These are phyloP conservation scores for Heliopora coerulea DNA, from an alignment of 92 coral and sea anemone species.

Conservation along the genomic window DNA sequence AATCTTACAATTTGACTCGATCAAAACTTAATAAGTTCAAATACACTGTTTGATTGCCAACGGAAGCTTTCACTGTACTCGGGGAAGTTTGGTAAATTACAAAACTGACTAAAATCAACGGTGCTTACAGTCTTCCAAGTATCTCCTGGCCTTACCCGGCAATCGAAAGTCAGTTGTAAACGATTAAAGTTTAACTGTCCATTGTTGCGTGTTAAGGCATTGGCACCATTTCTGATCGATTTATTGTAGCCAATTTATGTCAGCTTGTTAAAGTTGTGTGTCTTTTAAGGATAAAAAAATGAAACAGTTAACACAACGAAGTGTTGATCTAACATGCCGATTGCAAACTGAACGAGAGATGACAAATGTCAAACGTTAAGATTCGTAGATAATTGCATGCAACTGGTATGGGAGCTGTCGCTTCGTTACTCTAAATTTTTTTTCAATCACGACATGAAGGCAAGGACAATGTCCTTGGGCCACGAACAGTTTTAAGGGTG, in stretches of 20 bases:
- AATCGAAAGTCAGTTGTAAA: background rate
- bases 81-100: background rate
- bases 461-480: conserved; percentile 45
- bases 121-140: background rate
- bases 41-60: conserved; percentile 31
- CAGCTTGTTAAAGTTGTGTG: background rate
- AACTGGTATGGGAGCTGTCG: conserved; percentile 21
- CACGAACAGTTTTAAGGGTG: conserved; percentile 28
- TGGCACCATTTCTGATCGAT: background rate
- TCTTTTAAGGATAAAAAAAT: background rate
- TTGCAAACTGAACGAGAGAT: conserved; percentile 40
- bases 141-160: background rate
- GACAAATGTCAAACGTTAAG: conserved; percentile 42
- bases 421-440: conserved; percentile 2
- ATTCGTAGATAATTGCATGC: conserved; percentile 45
- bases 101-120: background rate
- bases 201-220: conserved; percentile 20
- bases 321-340: conserved; percentile 40
- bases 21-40: conserved; percentile 28
- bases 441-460: conserved; percentile 10
- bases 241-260: too few relatives aligned
- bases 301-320: conserved; percentile 39
- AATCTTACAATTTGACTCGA: conserved; percentile 45
- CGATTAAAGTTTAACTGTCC: conserved; percentile 4
- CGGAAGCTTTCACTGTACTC: background rate